These are phyloP conservation scores for Trypoxylus dichotomus DNA, from an alignment of 1,140 invertebrate genomes.

Conservation along the genomic window DNA sequence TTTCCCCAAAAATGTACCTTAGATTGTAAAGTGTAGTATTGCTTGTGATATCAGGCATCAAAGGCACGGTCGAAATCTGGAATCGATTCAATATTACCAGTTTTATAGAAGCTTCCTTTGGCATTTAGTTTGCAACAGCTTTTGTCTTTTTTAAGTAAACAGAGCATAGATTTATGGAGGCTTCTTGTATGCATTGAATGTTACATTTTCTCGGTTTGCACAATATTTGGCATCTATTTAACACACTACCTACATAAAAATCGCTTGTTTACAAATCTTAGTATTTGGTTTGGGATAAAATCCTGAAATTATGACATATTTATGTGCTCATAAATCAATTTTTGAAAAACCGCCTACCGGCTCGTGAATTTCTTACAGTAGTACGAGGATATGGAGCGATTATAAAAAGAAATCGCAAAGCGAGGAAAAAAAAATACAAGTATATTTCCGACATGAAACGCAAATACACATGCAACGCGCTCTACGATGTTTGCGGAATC, in stretches of 20 bases:
- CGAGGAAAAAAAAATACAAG: neutral
- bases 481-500: constrained; percentile 10
- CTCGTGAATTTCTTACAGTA: neutral
- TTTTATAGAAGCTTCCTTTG: too few relatives aligned
- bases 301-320: neutral
- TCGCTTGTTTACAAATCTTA: neutral
- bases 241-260: neutral
- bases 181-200: too few relatives aligned
- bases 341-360: neutral
- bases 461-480: neutral
- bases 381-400: neutral
- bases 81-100: too few relatives aligned
- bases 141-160: too few relatives aligned
- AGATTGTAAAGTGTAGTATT: too few relatives aligned
- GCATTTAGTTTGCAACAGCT: too few relatives aligned
- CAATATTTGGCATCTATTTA: neutral
- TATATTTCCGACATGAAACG: neutral
- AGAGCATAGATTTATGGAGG: too few relatives aligned
- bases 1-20: too few relatives aligned
- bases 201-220: too few relatives aligned
- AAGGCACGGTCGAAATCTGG: too few relatives aligned
- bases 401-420: neutral
- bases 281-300: neutral
- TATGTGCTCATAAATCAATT: neutral
- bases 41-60: too few relatives aligned